Evolutionary conservation across 92 coral and sea anemone species (phyloP), one percentile per base, ranked within the genome.

Genomic region (Phenganax subtilis): DNA sequence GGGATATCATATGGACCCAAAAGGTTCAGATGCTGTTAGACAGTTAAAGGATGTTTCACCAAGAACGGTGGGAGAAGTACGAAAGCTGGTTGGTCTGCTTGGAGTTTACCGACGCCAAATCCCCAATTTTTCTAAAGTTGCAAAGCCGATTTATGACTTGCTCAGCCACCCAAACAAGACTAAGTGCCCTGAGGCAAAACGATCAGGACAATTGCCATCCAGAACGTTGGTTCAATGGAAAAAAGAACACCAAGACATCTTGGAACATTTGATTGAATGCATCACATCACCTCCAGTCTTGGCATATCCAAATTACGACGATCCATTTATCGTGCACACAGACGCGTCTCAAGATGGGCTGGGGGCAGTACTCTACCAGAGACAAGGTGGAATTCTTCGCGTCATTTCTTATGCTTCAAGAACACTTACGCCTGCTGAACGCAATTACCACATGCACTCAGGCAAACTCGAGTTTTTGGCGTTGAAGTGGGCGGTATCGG

Each of bases 281-380:
- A 54, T 65, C 30, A 71, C 81, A 17, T 57, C 69, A 28, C 85
- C 85, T 37, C 81, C 81, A 71, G 55, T 71, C 60, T 60, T 79
- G 37, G 82, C 59, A 15, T 81, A 81, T 65, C 82, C 47, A 37
- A 37, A 37, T 37, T 37, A 37, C 47, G 47, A 37, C 47, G 47
- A 37, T 37, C 47, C 85, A 30, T 86, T 71, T 81, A 61, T 86
- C 25, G 59, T 86, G 9, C 85, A 81, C 75, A 85, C 85, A 3
- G 85, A 86, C 63, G 88, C 82, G 12, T 86, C 82, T n/a, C 51
- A 86, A 17, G 68, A 73, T 7, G 88, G 85, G 10, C 88, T 75
- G 66, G 84, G 87, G 10, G 84, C 77, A 54, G 84, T 84, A 20
- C 83, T 84, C 17, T 76, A 84, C 75, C 88, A 80, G 85, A 44